Conservation (phyloP, 2,113 vertebrate genomes). For the Aphyosemion australe region DNA sequence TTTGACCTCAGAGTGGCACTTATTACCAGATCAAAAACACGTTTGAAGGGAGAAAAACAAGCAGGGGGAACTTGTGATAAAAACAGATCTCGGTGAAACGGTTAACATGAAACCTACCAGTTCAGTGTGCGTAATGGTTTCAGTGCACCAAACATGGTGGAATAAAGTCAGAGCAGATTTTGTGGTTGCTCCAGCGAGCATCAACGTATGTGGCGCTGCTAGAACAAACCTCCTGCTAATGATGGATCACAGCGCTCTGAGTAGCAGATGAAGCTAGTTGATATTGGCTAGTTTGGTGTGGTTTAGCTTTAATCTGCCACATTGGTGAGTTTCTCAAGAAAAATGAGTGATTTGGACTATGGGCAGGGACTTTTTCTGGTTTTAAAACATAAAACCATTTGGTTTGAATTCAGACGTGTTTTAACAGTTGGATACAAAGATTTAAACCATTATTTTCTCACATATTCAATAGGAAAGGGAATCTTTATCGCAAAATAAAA, state of each 20-base stretch:
- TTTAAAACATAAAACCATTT: conserved; percentile 24
- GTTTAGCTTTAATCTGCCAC: conserved; percentile 37
- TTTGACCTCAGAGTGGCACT: conserved; percentile 20
- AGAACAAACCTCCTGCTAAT: conserved; percentile 41
- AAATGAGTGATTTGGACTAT: conserved; percentile 26
- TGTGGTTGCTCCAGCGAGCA: conserved; percentile 10
- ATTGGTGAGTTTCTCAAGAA: conserved; percentile 41
- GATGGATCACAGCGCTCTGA: conserved; percentile 52
- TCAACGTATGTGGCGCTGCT: conserved; percentile 28
- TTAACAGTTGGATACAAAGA: conserved; percentile 4
- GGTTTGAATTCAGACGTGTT: conserved; percentile 29
- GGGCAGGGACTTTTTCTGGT: conserved; percentile 2
- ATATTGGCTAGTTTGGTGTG: conserved; percentile 35
- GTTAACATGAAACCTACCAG: conserved; percentile 60
- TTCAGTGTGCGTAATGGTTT: conserved; percentile 7
- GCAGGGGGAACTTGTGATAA: conserved; percentile 37
- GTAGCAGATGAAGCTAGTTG: conserved; percentile 32
- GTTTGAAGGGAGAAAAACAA: conserved; percentile 41
- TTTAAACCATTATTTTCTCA: background rate
- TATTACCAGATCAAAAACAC: conserved; percentile 46
- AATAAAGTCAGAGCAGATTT: conserved; percentile 41
- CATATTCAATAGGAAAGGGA: background rate
- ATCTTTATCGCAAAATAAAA: background rate
- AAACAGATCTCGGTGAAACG: conserved; percentile 46
- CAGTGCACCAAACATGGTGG: conserved; percentile 25